Base-by-base conservation (phyloP, 2,113 vertebrate genomes). In the Platycercus adscitus region DNA sequence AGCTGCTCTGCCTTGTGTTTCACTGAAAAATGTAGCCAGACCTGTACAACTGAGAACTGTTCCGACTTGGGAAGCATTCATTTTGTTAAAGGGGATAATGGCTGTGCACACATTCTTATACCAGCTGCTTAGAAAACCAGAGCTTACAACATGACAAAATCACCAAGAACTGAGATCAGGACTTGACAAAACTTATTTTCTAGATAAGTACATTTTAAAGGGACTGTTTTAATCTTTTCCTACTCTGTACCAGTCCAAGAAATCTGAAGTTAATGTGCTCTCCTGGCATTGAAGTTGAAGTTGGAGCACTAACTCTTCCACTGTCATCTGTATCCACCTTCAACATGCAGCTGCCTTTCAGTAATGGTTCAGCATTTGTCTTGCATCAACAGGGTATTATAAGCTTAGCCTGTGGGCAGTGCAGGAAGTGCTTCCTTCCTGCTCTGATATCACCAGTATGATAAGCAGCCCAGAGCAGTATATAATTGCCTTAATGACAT, bases 381-480 rank as follows among this genome's bases (percentile, higher is more conserved):
- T 93, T 19, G 1, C 84, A 35, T 66, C 60, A 52, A 35, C 68
- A 84, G 80, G 15, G 31, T 58, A 20, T 78, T 71, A 69, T 26
- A 33, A 86, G 68, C 61, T 63, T 64, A 78, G 69, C 31, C 79
- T 49, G 72, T 75, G 71, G 70, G 79, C 63, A 91, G 85, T 3
- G 2, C 50, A 86, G 86, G 93, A 91, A 96, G 17, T 41, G 23
- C 41, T 43, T 55, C 64, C 47, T 88, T 94, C 76, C 92, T 86
- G 49, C 79, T 56, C 72, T 65, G 55, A 14, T 80, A 44, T 44
- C 63, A n/a, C 31, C 4, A 26, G 21, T 49, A 31, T 43, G 88
- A 77, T 39, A 83, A 92, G 63, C 86, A 92, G 82, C 49, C 52
- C 71, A 53, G 64, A 61, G 71, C 18, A 61, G 58, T 66, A 37